A percentile compares a stretch with the other conserved stretches of the same genome.
These are phyloP conservation scores for Anolis apletophallus DNA, from an alignment of 2,797 vertebrate species.

Conservation along the genomic window DNA sequence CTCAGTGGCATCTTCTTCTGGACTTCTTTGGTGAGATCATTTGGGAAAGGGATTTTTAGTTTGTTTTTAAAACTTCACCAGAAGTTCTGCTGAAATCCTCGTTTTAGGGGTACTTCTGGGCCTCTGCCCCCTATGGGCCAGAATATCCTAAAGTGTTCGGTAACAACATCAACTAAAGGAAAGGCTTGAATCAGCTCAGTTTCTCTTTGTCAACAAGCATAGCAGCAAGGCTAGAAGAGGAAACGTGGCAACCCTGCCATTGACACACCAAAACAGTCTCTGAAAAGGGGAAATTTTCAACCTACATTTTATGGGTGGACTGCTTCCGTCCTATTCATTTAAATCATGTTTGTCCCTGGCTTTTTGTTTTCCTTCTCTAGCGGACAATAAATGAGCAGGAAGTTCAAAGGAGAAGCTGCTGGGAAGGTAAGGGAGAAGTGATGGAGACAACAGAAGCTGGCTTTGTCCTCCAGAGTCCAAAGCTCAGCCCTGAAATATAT, in stretches of 20 bases:
- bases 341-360: background rate
- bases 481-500: background rate
- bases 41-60: no score
- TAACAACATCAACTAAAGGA: no score
- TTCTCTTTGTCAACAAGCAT: no score
- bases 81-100: no score
- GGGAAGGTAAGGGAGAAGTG: background rate
- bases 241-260: background rate
- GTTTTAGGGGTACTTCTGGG: no score
- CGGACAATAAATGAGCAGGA: background rate
- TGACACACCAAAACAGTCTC: background rate
- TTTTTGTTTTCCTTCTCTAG: background rate
- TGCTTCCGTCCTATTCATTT: background rate
- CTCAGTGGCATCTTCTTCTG: no score
- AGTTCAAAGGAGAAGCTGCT: conserved; percentile 1
- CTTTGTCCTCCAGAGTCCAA: background rate
- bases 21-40: no score
- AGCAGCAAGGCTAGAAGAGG: no score
- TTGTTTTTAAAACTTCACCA: no score
- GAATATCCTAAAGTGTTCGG: no score
- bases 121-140: no score
- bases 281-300: background rate
- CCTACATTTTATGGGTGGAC: background rate
- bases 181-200: no score
- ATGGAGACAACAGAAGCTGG: background rate